These are phyloP conservation scores for Vipera latastei DNA, from an alignment of 2,797 vertebrate genomes.

Conservation along the genomic window DNA sequence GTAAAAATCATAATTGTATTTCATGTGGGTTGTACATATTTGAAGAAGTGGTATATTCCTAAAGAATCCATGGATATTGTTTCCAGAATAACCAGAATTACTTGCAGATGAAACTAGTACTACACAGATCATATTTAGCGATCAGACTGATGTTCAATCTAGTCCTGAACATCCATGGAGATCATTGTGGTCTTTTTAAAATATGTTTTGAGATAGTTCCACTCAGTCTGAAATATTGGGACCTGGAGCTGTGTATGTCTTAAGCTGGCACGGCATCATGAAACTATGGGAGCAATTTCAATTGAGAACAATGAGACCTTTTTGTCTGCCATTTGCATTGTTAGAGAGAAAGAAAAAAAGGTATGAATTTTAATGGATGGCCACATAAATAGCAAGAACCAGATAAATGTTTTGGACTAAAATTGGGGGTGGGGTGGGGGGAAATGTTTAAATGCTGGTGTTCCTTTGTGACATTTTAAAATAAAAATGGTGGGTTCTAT, in stretches of 20 bases:
- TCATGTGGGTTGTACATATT: fast-evolving
- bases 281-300: neutral
- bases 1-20: neutral
- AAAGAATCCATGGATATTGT: neutral
- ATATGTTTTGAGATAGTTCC: neutral
- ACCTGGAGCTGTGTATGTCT: neutral
- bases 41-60: neutral
- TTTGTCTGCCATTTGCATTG: neutral
- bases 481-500: neutral
- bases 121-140: neutral
- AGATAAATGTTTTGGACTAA: neutral
- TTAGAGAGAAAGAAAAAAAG: neutral
- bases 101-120: neutral
- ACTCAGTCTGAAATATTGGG: neutral
- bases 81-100: neutral
- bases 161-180: neutral
- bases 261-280: neutral
- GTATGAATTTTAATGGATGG: neutral
- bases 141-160: neutral
- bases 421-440: neutral
- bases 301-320: neutral
- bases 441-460: neutral
- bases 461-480: neutral
- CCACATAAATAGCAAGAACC: neutral
- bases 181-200: neutral